phyloP scores from a whole-genome alignment of 2,113 vertebrate genomes.

The Mormyrus iriodes region DNA sequence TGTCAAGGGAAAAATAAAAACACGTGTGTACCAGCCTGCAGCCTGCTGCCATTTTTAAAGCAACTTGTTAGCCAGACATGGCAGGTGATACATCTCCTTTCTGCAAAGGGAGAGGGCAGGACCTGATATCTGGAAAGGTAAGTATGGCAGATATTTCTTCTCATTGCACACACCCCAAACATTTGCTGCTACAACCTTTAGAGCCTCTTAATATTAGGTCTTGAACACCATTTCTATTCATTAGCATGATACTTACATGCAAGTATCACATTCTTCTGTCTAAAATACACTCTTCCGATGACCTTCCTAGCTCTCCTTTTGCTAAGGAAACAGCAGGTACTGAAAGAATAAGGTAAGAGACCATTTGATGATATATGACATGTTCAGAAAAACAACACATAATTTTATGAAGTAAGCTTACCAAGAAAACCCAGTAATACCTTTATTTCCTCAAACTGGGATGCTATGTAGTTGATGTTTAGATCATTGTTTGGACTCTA shows the following conservation, averaged over 20 bases:
- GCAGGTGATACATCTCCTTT: not conserved
- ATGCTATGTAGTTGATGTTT: not conserved
- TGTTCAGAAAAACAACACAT: not conserved
- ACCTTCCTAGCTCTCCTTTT: not conserved
- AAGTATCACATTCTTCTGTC: not conserved
- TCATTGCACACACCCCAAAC: not conserved
- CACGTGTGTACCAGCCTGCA: not conserved
- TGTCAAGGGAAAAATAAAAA: not conserved
- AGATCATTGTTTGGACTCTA: not conserved
- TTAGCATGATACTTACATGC: not conserved
- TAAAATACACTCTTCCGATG: not conserved
- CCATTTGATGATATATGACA: not conserved
- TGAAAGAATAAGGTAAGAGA: not conserved
- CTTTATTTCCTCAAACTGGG: not conserved
- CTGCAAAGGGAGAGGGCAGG: not conserved
- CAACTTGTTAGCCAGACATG: not conserved
- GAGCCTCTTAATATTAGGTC: not conserved
- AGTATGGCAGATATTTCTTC: not conserved
- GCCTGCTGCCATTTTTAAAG: not conserved
- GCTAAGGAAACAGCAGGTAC: not conserved
- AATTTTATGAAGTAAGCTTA: not conserved
- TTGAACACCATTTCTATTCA: not conserved
- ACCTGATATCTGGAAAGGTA: not conserved
- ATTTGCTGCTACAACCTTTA: not conserved
- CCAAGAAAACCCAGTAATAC: too few relatives aligned